A percentile compares a stretch with the other conserved stretches of the same genome.
Evolutionary conservation across 2,797 vertebrate species (phyloP).

Genomic region (Muraenolepis orangiensis): DNA sequence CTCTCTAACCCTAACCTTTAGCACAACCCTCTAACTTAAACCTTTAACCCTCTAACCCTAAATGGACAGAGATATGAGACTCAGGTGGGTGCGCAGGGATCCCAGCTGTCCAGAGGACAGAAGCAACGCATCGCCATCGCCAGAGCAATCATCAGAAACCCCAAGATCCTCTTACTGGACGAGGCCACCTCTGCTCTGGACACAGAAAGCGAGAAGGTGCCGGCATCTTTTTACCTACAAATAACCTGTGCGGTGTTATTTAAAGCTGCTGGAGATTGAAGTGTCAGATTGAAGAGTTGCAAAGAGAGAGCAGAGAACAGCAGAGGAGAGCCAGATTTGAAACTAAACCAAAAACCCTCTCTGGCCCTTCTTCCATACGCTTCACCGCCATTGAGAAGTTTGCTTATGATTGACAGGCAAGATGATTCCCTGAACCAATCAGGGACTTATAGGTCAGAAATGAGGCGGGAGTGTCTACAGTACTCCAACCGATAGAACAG

Average conservation of each 20-base stretch:
- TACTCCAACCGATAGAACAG: background rate
- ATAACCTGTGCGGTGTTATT: background rate
- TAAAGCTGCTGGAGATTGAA: background rate
- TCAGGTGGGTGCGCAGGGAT: slow-evolving; percentile 90
- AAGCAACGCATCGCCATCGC: slow-evolving; percentile 97
- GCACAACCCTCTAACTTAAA: too few relatives aligned
- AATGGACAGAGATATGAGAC: slow-evolving; percentile 89
- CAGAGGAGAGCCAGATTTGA: background rate
- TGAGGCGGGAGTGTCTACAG: background rate
- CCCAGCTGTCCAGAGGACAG: slow-evolving; percentile 91
- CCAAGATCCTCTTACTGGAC: slow-evolving; percentile 91
- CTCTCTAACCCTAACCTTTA: too few relatives aligned
- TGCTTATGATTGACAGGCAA: background rate
- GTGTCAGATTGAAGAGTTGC: background rate
- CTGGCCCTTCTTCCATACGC: background rate
- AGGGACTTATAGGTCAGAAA: background rate
- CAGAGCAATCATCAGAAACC: slow-evolving; percentile 88
- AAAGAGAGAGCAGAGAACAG: background rate
- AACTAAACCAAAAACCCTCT: background rate
- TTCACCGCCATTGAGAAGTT: background rate
- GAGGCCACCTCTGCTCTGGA: slow-evolving; percentile 97
- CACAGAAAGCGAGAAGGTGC: slow-evolving; percentile 96
- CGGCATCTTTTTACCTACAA: background rate
- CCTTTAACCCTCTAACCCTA: background rate
- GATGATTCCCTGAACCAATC: background rate